Conservation (phyloP, 2,113 vertebrate genomes). For the Psettodes erumei region DNA sequence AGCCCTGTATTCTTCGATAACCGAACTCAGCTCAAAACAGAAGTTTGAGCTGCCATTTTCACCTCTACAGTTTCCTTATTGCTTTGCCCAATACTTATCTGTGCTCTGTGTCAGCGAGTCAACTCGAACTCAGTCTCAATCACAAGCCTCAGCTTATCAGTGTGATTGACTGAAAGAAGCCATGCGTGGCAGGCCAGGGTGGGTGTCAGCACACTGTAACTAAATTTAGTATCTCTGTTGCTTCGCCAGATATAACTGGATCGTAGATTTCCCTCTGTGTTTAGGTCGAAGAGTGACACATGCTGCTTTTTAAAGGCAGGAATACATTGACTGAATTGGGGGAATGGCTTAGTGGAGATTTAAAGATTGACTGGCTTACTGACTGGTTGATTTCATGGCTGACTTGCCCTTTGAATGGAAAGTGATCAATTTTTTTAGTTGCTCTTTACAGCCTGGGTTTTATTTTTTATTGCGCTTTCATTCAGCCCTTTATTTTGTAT, state of each 20-base stretch:
- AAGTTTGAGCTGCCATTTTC: constrained; percentile 7
- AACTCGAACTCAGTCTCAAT: constrained; percentile 11
- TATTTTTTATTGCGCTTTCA: background rate
- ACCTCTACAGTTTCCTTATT: too few species aligned
- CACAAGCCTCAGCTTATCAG: constrained; percentile 11
- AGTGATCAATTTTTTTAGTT: constrained; percentile 26
- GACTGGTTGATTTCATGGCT: constrained; percentile 28
- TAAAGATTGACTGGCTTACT: constrained; percentile 27
- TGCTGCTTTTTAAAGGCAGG: constrained; percentile 20
- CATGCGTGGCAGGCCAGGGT: background rate
- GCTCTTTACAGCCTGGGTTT: background rate
- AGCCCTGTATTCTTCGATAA: constrained; percentile 20
- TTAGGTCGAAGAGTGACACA: constrained; percentile 16
- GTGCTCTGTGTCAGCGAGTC: constrained; percentile 43
- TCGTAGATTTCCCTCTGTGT: constrained; percentile 23
- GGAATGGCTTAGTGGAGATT: constrained; percentile 6
- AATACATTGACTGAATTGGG: constrained; percentile 12
- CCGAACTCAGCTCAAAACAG: constrained; percentile 1
- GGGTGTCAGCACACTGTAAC: constrained; percentile 3
- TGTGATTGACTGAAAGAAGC: constrained; percentile 51
- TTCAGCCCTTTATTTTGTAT: background rate
- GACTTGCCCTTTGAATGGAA: constrained; percentile 27
- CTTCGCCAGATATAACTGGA: constrained; percentile 26
- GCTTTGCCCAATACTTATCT: too few species aligned
- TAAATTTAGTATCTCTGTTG: constrained; percentile 36